These are phyloP conservation scores for Rambutsinella grinnellia DNA, from an alignment of 2,888 invertebrate species.

Conservation along the genomic window DNA sequence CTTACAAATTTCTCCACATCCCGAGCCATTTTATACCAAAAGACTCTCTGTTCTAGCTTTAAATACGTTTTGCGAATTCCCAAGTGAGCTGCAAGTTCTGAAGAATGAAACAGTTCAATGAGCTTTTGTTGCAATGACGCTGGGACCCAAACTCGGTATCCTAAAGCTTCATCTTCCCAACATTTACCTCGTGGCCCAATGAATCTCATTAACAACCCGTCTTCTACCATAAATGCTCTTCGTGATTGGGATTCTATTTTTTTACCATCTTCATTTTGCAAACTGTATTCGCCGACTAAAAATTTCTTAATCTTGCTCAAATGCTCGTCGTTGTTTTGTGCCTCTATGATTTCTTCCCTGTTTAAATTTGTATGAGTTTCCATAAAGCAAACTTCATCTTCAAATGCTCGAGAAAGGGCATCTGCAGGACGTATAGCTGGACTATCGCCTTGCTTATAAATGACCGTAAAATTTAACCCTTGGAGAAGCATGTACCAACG, in stretches of 20 bases:
- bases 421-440: constrained; percentile 69
- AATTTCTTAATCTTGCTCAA: constrained; percentile 21
- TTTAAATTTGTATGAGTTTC: background rate
- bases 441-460: constrained; percentile 68
- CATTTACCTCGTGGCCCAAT: constrained; percentile 35
- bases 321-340: constrained; percentile 31
- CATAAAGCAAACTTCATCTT: background rate
- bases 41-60: constrained; percentile 34
- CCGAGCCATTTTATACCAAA: constrained; percentile 26
- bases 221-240: constrained; percentile 6
- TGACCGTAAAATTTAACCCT: constrained; percentile 68
- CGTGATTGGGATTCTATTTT: background rate
- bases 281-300: constrained; percentile 22
- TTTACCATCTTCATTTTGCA: background rate
- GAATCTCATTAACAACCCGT: constrained; percentile 19
- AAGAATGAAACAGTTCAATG: constrained; percentile 38
- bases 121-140: constrained; percentile 5
- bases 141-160: constrained; percentile 49
- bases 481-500: constrained; percentile 70
- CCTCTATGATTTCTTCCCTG: constrained; percentile 3
- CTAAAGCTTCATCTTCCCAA: constrained; percentile 38
- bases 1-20: constrained; percentile 23
- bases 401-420: constrained; percentile 60
- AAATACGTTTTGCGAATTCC: constrained; percentile 36
- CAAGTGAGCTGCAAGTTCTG: constrained; percentile 29